Evolutionary conservation across 2,888 invertebrate genomes (phyloP), one percentile per base, ranked within the genome.

Genomic region (Leptopilina myrica): DNA sequence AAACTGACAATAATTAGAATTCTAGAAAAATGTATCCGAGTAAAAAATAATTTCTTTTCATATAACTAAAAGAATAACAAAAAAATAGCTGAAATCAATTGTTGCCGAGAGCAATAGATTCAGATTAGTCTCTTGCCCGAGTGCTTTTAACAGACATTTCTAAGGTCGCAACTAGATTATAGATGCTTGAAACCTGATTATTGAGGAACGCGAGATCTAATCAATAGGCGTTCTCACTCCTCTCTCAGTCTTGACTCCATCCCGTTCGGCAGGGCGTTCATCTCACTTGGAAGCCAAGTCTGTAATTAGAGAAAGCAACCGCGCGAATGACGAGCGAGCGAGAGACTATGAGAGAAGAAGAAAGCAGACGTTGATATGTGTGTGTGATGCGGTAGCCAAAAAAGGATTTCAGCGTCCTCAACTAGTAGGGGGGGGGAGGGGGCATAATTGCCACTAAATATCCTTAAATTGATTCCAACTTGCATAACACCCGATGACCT

Each of bases 131-230:
- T 67, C 46, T 46, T 46, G 46, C n/a, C 46, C 15, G 4, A 67
- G 15, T 67, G 46, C 14, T n/a, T 43, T 46, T 46, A 46, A 11
- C 67, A 49, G 67, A 15, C 46, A 67, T 46, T 43, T 43, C 1
- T 67, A n/a, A 46, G 20, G 46, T 67, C n/a, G 67, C 46, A 67
- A 67, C 11, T 67, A 67, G 67, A 67, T 67, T 67, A 20, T 20
- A 67, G 67, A 67, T 46, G 67, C 67, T 46, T 46, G 67, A 43
- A 67, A 67, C 14, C 8, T 14, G 69, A 56, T 69, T 69, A 69
- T 69, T 69, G 53, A 33, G 69, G 69, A 69, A 56, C 53, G n/a
- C 33, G 14, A n/a, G 33, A 69, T 53, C 69, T 69, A 69, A 69
- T 69, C 53, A 69, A 69, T 69, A 69, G 69, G 69, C 69, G 7